Percentiles rank a stretch among this genome's conserved stretches.
These are phyloP conservation scores for Stegana nigrithorax DNA, from an alignment of 2,888 invertebrate genomes.

Conservation along the genomic window DNA sequence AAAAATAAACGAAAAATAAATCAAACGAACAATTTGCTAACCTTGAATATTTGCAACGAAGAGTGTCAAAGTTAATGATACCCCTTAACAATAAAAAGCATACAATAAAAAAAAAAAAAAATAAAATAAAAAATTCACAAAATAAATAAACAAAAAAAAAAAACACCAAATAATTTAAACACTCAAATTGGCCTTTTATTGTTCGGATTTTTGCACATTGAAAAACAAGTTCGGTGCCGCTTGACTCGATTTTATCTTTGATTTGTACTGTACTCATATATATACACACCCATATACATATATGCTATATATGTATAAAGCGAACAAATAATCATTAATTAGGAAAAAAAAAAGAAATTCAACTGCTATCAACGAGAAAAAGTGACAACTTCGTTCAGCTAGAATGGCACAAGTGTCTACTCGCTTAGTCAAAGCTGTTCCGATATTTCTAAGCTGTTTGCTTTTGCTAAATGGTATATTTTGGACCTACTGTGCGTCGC, in stretches of 20 bases:
- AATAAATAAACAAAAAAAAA: neutral
- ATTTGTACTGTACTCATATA: slow-evolving; percentile 1
- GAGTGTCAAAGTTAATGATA: slow-evolving; percentile 10
- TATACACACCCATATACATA: neutral
- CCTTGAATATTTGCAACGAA: slow-evolving; percentile 11
- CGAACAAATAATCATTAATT: neutral
- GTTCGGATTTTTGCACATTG: neutral
- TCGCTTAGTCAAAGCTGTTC: too few relatives aligned
- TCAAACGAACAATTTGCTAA: neutral
- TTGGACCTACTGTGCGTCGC: too few relatives aligned
- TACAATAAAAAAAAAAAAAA: neutral
- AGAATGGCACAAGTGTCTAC: too few relatives aligned
- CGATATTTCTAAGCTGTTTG: too few relatives aligned
- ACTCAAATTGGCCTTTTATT: slow-evolving; percentile 3
- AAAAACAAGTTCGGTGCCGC: slow-evolving; percentile 3
- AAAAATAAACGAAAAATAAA: neutral
- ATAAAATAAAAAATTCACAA: neutral
- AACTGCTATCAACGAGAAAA: neutral
- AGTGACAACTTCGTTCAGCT: too few relatives aligned
- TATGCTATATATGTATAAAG: neutral
- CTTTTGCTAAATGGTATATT: too few relatives aligned
- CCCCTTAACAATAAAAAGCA: neutral
- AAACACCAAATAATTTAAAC: neutral
- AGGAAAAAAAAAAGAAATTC: neutral
- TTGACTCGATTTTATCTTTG: slow-evolving; percentile 8